A percentile compares a stretch with the other conserved stretches of the same genome.
Conservation (phyloP, 2,888 invertebrate species). For the Iselma pallidipennis region DNA sequence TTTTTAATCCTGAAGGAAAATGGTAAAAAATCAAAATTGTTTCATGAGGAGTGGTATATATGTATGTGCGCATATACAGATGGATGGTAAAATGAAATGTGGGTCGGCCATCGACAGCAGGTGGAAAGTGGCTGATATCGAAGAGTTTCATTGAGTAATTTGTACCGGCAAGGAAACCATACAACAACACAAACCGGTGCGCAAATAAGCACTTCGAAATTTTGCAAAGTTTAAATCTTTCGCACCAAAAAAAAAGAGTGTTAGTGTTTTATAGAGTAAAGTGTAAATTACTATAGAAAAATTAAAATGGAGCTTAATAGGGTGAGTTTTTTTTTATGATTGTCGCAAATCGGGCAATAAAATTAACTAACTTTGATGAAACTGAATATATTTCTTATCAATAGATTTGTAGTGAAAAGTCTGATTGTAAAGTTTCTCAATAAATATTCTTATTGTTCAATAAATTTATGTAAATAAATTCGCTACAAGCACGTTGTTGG, state of each 20-base stretch:
- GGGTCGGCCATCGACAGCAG: conserved; percentile 37
- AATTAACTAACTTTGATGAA: no score
- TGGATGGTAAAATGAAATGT: conserved; percentile 31
- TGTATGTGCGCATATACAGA: background rate
- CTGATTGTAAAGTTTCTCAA: no score
- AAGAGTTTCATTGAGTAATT: conserved; percentile 33
- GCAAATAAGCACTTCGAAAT: no score
- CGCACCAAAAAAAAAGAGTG: background rate
- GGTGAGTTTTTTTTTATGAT: conserved; percentile 10
- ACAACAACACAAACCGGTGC: conserved; percentile 8
- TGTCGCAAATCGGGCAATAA: no score
- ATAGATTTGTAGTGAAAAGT: no score
- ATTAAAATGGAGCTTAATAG: conserved; percentile 19
- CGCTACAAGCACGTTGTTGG: background rate
- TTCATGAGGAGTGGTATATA: conserved; percentile 13
- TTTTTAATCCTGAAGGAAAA: no score
- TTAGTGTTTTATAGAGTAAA: background rate
- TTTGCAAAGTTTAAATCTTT: no score
- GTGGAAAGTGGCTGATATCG: conserved; percentile 39
- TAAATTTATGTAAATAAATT: background rate
- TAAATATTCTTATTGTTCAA: no score
- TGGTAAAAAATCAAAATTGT: conserved; percentile 18
- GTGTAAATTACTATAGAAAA: no score
- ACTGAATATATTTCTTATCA: no score
- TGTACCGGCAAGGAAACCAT: conserved; percentile 23